Conservation (phyloP, 2,797 vertebrate genomes). For the Sebastes reedi region DNA sequence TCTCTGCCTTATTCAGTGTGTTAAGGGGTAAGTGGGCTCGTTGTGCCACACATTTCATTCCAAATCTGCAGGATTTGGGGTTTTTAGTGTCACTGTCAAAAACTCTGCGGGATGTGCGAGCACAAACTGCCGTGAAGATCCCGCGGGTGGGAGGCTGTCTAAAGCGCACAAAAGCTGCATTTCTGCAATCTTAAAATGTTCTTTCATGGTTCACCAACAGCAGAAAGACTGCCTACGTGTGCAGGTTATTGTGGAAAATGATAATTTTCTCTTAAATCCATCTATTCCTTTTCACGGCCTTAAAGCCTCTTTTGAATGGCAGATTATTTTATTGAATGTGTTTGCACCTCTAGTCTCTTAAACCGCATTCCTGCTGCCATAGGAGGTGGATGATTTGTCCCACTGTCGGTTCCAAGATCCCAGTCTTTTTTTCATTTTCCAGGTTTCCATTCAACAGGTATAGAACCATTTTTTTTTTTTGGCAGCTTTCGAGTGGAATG, state of each 20-base stretch:
- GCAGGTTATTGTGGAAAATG: conserved; percentile 32
- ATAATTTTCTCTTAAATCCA: conserved; percentile 30
- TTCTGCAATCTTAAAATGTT: conserved; percentile 25
- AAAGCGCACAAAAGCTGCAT: conserved; percentile 38
- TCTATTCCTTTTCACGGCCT: conserved; percentile 23
- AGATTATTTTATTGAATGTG: conserved; percentile 57
- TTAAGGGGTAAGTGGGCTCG: conserved; percentile 1
- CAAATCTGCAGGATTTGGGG: conserved; percentile 38
- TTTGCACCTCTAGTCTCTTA: conserved; percentile 45
- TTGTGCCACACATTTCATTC: conserved; percentile 19
- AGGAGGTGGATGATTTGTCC: conserved; percentile 58
- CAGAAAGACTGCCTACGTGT: conserved; percentile 5
- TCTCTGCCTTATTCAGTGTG: background rate
- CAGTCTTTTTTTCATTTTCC: conserved; percentile 30
- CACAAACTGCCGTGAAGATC: conserved; percentile 11
- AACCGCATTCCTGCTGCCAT: conserved; percentile 52
- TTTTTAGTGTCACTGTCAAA: conserved; percentile 40
- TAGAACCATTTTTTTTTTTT: conserved; percentile 15
- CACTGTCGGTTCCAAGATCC: conserved; percentile 33
- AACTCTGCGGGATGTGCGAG: conserved; percentile 32
- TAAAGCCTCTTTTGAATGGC: conserved; percentile 31
- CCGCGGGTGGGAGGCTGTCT: conserved; percentile 18
- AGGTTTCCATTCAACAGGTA: conserved; percentile 56
- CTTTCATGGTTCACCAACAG: conserved; percentile 27
- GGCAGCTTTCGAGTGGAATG: conserved; percentile 14